Evolutionary conservation across 2,113 vertebrate genomes (phyloP), one percentile per base, ranked within the genome.

Genomic region (Python bivittatus): DNA sequence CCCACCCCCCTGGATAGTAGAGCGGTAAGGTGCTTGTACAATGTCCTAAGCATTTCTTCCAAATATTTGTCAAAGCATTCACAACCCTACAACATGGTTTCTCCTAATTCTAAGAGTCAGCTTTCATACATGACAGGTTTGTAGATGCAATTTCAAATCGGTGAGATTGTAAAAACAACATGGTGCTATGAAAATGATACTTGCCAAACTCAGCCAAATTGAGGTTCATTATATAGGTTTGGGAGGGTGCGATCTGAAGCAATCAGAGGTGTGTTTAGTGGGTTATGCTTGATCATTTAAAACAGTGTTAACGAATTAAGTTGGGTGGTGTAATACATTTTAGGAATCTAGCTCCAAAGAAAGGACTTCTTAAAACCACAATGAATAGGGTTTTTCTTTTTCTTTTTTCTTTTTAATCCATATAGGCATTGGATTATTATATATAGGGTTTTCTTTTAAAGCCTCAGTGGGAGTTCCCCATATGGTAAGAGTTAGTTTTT

Each of bases 401-500:
- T 10, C n/a, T 64, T 29, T 64, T 9, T 79, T 57, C 29, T 92
- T 88, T 58, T 33, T 48, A 79, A 79, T 48, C 20, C 27, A 17
- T 92, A 48, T 84, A 58, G 38, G 11, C 42, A 42, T 29, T 48
- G 17, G 56, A 23, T n/a, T 86, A 86, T 48, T 86, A 85, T 56
- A 44, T 13, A 72, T 48, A 54, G 38, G 20, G 44, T 90, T 84
- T 86, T 86, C 9, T 53, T 83, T 79, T 72, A 64, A 90, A n/a
- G 53, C 38, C 60, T 72, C 48, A 68, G 29, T 90, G 52, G 25
- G 83, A 90, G 60, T 86, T 90, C 53, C 85, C 33, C 92, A 92
- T 68, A 92, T 86, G 83, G 84, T 57, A 90, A 92, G 42, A 85
- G 60, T 90, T 86, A 90, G 17, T 64, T 52, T 85, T 90, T 44